A percentile compares a stretch with the other conserved stretches of the same genome.
These are phyloP conservation scores for Hydroisotoma schaefferi DNA, from an alignment of 2,888 invertebrate genomes.

Conservation along the genomic window DNA sequence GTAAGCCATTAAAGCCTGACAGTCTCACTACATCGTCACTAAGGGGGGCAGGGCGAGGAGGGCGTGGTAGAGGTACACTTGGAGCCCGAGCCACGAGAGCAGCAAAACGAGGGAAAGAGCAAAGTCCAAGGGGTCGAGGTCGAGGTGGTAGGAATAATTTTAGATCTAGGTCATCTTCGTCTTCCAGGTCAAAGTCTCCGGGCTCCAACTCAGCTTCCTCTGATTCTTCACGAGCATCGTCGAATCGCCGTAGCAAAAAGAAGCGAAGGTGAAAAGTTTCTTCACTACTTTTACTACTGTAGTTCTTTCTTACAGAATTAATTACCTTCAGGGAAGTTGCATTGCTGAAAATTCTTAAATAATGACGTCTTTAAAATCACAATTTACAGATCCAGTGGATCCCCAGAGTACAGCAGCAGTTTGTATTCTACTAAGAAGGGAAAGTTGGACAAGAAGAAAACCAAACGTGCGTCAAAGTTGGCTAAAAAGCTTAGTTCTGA, in stretches of 20 bases:
- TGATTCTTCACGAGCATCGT: slow-evolving; percentile 38
- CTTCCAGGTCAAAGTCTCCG: slow-evolving; percentile 47
- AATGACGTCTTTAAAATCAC: not conserved
- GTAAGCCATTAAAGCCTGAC: slow-evolving; percentile 44
- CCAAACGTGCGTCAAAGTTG: not conserved
- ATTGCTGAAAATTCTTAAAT: not conserved
- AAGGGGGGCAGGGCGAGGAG: slow-evolving; percentile 34
- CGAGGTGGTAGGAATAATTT: slow-evolving; percentile 46
- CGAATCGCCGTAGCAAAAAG: slow-evolving; percentile 19
- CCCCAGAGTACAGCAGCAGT: slow-evolving; percentile 5
- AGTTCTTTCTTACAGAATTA: too few relatives aligned
- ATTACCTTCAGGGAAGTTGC: too few relatives aligned
- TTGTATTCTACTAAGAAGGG: slow-evolving; percentile 3
- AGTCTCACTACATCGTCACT: slow-evolving; percentile 25
- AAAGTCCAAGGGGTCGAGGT: slow-evolving; percentile 21
- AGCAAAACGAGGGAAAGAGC: slow-evolving; percentile 25
- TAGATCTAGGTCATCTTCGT: slow-evolving; percentile 42
- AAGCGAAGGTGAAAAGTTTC: slow-evolving; percentile 2
- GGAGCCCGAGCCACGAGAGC: slow-evolving; percentile 40
- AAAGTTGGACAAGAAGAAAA: slow-evolving; percentile 6
- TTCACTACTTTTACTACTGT: too few relatives aligned
- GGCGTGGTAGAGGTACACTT: slow-evolving; percentile 41
- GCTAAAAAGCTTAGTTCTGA: not conserved
- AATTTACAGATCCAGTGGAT: slow-evolving; percentile 4
- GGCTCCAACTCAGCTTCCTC: slow-evolving; percentile 47